These are phyloP conservation scores for Epinephelus lanceolatus DNA, from an alignment of 2,113 vertebrate genomes.

Conservation along the genomic window DNA sequence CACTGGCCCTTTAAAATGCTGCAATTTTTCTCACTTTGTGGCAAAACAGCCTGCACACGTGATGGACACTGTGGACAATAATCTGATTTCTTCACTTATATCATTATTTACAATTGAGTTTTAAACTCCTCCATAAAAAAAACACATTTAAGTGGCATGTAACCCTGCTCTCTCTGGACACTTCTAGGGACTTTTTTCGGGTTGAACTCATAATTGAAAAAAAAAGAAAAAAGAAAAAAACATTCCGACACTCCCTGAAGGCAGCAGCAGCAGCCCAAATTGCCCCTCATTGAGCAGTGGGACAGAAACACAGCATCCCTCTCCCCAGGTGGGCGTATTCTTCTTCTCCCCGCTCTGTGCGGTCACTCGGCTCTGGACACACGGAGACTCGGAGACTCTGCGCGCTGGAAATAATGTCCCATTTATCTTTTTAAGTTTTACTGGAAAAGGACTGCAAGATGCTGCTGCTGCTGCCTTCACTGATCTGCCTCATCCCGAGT, in stretches of 20 bases:
- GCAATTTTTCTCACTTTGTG: background rate
- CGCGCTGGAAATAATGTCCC: conserved; percentile 46
- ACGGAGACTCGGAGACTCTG: conserved; percentile 23
- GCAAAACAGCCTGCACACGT: background rate
- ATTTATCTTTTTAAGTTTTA: conserved; percentile 18
- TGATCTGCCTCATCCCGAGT: conserved; percentile 34
- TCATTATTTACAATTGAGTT: too few species aligned
- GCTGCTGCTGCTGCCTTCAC: conserved; percentile 36
- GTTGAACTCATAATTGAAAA: background rate
- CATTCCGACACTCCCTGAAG: conserved; percentile 20
- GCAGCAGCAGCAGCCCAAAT: background rate
- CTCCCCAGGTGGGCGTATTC: conserved; percentile 25
- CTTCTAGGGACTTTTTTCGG: background rate
- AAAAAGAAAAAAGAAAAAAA: background rate
- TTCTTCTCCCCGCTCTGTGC: background rate
- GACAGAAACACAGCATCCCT: conserved; percentile 7
- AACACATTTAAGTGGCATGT: too few species aligned
- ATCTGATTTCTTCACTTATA: too few species aligned
- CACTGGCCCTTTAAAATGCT: background rate
- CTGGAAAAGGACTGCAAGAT: conserved; percentile 32
- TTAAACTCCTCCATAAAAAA: too few species aligned
- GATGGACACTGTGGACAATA: too few species aligned
- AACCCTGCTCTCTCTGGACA: too few species aligned
- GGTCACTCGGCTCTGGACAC: conserved; percentile 28
- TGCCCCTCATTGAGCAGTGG: background rate